Conservation (phyloP, 2,113 vertebrate species). For the Hemicordylus capensis region DNA sequence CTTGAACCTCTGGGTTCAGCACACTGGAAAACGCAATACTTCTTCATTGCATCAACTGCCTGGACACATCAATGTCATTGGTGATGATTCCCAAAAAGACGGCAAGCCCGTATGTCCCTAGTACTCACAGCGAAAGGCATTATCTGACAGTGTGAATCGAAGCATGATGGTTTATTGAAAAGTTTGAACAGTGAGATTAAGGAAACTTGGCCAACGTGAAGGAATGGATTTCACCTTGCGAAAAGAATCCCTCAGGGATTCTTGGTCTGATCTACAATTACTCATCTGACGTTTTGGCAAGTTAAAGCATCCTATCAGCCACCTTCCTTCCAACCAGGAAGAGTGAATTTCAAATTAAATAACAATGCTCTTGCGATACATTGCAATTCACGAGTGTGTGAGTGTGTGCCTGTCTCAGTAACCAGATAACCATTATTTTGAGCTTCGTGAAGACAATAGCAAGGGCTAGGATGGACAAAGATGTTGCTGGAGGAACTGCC, state of each 20-base stretch:
- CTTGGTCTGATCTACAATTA: slow-evolving; percentile 70
- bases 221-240: slow-evolving; percentile 71
- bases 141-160: slow-evolving; percentile 79
- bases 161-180: slow-evolving; percentile 78
- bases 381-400: slow-evolving; percentile 55
- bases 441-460: not conserved
- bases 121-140: slow-evolving; percentile 71
- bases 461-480: not conserved
- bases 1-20: slow-evolving; percentile 75
- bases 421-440: slow-evolving; percentile 25
- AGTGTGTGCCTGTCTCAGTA: slow-evolving; percentile 62
- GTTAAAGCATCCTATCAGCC: slow-evolving; percentile 73
- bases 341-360: slow-evolving; percentile 71
- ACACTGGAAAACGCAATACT: slow-evolving; percentile 79
- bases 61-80: slow-evolving; percentile 77
- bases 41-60: slow-evolving; percentile 82
- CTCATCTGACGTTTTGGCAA: slow-evolving; percentile 66
- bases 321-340: slow-evolving; percentile 61
- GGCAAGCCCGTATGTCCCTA: slow-evolving; percentile 69
- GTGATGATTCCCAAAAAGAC: slow-evolving; percentile 68
- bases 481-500: not conserved
- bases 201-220: slow-evolving; percentile 76
- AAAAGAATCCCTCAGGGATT: slow-evolving; percentile 71
- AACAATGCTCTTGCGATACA: slow-evolving; percentile 67
- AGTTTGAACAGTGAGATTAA: slow-evolving; percentile 80